phyloP scores from a whole-genome alignment of 2,797 vertebrate species.

The Fistularia commersonii region DNA sequence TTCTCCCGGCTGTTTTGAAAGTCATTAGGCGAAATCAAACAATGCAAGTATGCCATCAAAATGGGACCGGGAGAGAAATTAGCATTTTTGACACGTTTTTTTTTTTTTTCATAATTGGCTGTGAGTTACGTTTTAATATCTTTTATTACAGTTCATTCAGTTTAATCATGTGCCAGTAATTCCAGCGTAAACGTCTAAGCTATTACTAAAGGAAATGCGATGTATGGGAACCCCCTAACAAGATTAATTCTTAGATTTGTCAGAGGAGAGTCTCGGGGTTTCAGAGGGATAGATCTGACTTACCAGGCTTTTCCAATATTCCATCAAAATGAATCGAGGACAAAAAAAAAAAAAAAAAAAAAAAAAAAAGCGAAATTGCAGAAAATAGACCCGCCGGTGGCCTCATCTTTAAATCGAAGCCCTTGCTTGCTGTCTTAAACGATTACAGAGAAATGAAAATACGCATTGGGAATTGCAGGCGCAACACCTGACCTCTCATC shows the following conservation, averaged over 20 bases:
- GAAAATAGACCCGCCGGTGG: slow-evolving; percentile 40
- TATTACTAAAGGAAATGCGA: too few relatives aligned
- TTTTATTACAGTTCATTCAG: too few relatives aligned
- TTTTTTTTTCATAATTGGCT: not conserved
- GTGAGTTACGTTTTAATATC: too few relatives aligned
- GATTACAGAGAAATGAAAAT: slow-evolving; percentile 64
- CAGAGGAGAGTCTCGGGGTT: too few relatives aligned
- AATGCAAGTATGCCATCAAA: too few relatives aligned
- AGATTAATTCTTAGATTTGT: too few relatives aligned
- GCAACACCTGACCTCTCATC: slow-evolving; percentile 59
- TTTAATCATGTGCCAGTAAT: too few relatives aligned
- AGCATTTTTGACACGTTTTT: slow-evolving; percentile 29
- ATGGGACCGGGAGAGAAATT: slow-evolving; percentile 17
- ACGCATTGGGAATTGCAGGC: slow-evolving; percentile 62
- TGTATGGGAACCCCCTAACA: too few relatives aligned
- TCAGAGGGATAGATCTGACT: not conserved
- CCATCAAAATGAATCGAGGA: slow-evolving; percentile 32
- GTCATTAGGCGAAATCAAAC: slow-evolving; percentile 25
- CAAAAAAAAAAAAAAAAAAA: slow-evolving; percentile 7
- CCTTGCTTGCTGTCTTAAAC: slow-evolving; percentile 63
- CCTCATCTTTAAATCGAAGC: slow-evolving; percentile 56
- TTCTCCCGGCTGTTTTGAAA: slow-evolving; percentile 34
- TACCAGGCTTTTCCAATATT: slow-evolving; percentile 18
- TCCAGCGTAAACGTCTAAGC: too few relatives aligned
- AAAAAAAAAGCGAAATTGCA: slow-evolving; percentile 28